A percentile compares a stretch with the other conserved stretches of the same genome.
These are phyloP conservation scores for Listronotus bonariensis DNA, from an alignment of 1,140 invertebrate species.

Conservation along the genomic window DNA sequence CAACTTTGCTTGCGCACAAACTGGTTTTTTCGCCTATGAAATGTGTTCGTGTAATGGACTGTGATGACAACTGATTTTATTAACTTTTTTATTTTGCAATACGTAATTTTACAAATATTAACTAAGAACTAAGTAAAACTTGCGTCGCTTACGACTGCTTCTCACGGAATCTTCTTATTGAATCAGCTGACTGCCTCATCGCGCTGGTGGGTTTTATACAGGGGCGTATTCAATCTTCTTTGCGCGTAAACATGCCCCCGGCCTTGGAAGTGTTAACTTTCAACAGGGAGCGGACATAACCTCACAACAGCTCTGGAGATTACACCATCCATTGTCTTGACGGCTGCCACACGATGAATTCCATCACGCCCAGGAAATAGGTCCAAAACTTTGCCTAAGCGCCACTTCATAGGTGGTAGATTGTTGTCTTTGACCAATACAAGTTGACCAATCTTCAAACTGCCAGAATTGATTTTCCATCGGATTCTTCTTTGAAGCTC, in stretches of 20 bases:
- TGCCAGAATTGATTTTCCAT: slow-evolving; percentile 16
- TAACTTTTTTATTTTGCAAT: no score
- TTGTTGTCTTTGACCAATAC: slow-evolving; percentile 33
- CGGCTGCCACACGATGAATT: slow-evolving; percentile 42
- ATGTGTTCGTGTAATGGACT: no score
- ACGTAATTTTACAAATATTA: no score
- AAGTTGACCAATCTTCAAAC: slow-evolving; percentile 13
- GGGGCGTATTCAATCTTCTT: neutral
- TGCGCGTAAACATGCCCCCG: slow-evolving; percentile 25
- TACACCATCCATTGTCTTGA: slow-evolving; percentile 42
- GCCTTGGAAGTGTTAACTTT: slow-evolving; percentile 15
- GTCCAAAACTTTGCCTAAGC: slow-evolving; percentile 44
- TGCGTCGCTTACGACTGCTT: no score
- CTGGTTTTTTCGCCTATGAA: no score
- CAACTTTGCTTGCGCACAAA: no score
- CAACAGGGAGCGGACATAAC: slow-evolving; percentile 18
- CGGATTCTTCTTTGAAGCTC: slow-evolving; percentile 33
- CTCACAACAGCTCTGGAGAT: slow-evolving; percentile 2
- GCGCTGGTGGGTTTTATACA: no score
- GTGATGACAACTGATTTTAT: no score
- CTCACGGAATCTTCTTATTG: no score
- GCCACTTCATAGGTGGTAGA: slow-evolving; percentile 37
- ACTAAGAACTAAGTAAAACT: no score
- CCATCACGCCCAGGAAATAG: slow-evolving; percentile 48
- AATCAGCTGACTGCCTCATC: no score